Evolutionary conservation across 2,888 invertebrate genomes (phyloP), one percentile per base, ranked within the genome.

Genomic region (Cheilosia impressa): DNA sequence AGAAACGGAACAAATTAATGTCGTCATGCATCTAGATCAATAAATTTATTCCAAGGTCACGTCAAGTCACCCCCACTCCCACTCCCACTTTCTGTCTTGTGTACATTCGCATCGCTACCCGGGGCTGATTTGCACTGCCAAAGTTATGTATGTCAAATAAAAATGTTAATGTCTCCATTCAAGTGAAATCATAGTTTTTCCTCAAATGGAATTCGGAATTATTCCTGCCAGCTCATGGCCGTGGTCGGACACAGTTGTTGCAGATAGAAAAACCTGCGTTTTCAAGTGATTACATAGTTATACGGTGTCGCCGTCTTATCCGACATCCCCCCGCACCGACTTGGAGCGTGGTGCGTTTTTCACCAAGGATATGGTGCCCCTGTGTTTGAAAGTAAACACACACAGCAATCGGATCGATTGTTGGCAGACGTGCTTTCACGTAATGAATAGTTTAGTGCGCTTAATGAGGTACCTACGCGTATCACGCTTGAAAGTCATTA

Each of bases 1-100:
- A 34, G 19, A 34, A 38, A 10, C n/a, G 31, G 38, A 43, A 19
- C 13, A 27, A 57, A 65, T 47, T 10, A 68, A 19, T 43, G 57
- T 63, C 63, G 50, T 63, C 71, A 63, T 63, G 47, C 63, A 78
- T 71, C 57, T 50, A 57, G 62, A 78, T 63, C 62, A 45, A 78
- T 63, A 63, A 78, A 78, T 47, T 69, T 41, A 47, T 53, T 38
- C 17, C 69, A 78, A 63, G 71, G 78, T 57, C 78, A 63, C 55
- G 10, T 9, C n/a, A 9, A 60, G 38, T 17, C 53, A 43, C 45
- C 53, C 45, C 53, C 58, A 19, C 31, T 13, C 19, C 19, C n/a
- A n/a, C n/a, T n/a, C 24, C n/a, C 43, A 43, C 13, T 31, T 55
- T 27, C 22, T 53, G 41, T 38, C 57, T n/a, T 66, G 58, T 34